A percentile compares a stretch with the other conserved stretches of the same genome.
These are phyloP conservation scores for Uria aalge DNA, from an alignment of 2,113 vertebrate genomes.

Conservation along the genomic window DNA sequence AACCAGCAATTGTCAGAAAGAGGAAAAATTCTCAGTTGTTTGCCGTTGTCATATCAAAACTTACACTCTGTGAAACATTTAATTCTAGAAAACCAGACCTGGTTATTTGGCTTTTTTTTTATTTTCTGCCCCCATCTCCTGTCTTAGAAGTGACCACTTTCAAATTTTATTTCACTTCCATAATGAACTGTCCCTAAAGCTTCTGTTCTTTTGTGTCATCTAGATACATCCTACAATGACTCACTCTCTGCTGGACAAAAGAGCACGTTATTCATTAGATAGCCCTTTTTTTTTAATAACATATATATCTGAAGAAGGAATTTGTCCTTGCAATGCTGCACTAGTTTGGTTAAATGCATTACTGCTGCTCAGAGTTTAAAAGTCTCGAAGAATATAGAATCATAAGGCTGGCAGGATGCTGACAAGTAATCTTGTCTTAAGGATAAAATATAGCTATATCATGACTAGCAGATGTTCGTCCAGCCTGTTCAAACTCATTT, in stretches of 20 bases:
- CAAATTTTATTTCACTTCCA: not conserved
- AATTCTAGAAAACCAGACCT: not conserved
- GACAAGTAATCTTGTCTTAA: not conserved
- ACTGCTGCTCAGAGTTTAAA: not conserved
- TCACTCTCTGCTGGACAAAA: not conserved
- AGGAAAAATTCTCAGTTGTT: not conserved
- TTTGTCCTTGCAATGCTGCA: not conserved
- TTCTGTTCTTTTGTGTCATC: not conserved
- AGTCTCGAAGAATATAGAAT: not conserved
- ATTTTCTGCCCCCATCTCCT: not conserved
- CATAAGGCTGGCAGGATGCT: not conserved
- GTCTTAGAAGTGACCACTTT: not conserved
- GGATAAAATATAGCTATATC: not conserved
- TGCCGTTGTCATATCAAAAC: not conserved
- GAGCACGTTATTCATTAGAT: not conserved
- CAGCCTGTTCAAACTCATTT: not conserved
- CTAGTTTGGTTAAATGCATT: not conserved
- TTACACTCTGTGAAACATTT: not conserved
- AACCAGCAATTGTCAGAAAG: not conserved
- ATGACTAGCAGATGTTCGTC: not conserved
- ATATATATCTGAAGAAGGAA: not conserved
- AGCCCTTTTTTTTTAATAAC: not conserved
- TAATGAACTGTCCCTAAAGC: not conserved
- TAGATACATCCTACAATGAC: not conserved
- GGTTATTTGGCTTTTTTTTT: not conserved